These are phyloP conservation scores for Columbina picui DNA, from an alignment of 2,113 vertebrate genomes.

Conservation along the genomic window DNA sequence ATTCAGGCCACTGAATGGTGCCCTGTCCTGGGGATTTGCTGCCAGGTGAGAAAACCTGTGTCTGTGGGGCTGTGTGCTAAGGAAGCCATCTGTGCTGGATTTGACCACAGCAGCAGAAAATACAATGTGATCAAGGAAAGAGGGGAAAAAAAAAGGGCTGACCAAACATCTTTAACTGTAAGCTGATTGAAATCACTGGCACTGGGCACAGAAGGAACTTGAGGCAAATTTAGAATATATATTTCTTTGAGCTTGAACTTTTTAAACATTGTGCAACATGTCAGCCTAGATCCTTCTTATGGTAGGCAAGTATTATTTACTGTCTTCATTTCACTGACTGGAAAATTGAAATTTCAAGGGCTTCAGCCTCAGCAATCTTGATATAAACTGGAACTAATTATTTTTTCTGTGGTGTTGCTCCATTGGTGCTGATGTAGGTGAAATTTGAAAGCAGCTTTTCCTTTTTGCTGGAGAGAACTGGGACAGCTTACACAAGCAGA, in stretches of 20 bases:
- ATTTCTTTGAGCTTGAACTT: neutral
- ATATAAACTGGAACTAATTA: constrained; percentile 61
- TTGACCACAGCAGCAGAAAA: constrained; percentile 52
- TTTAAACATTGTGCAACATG: neutral
- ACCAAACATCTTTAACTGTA: neutral
- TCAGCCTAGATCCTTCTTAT: neutral
- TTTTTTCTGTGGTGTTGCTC: constrained; percentile 35
- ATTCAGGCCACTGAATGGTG: neutral
- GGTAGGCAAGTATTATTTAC: constrained; percentile 16
- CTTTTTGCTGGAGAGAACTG: constrained; percentile 17
- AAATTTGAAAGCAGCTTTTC: constrained; percentile 60
- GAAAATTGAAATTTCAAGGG: constrained; percentile 65
- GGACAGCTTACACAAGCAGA: constrained; percentile 41
- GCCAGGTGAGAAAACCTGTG: constrained; percentile 46
- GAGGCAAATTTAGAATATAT: neutral
- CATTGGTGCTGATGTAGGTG: constrained; percentile 33
- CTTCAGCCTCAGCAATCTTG: constrained; percentile 42
- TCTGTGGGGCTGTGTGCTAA: constrained; percentile 8
- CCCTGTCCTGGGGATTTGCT: neutral
- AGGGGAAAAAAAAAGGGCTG: neutral
- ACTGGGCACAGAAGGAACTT: neutral
- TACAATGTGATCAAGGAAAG: neutral
- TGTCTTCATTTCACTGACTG: constrained; percentile 19
- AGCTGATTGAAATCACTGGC: neutral
- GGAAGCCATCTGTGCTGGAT: constrained; percentile 53